These are phyloP conservation scores for Nilaparvata lugens DNA, from an alignment of 1,140 invertebrate genomes.

Conservation along the genomic window DNA sequence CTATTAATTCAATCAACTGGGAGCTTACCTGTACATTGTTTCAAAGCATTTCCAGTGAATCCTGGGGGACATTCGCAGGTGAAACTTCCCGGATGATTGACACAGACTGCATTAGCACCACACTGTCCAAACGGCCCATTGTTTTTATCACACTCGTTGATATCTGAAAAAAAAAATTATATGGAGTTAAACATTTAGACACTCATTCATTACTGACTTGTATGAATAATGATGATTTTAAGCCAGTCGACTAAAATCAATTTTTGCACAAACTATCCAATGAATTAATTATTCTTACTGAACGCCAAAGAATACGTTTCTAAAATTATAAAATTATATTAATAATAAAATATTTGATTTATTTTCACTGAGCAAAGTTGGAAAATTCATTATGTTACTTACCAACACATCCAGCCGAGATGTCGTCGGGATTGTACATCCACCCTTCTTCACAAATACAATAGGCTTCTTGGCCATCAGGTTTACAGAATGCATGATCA, in stretches of 20 bases:
- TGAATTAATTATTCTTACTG: too few species aligned
- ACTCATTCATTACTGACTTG: too few species aligned
- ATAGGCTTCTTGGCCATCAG: slow-evolving; percentile 78
- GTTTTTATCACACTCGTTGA: slow-evolving; percentile 81
- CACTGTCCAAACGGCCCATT: slow-evolving; percentile 72
- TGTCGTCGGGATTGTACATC: slow-evolving; percentile 82
- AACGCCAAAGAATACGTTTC: too few species aligned
- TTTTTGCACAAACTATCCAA: too few species aligned
- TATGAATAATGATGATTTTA: too few species aligned
- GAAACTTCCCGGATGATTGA: slow-evolving; percentile 68
- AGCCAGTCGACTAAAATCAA: too few species aligned
- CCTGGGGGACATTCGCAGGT: slow-evolving; percentile 70
- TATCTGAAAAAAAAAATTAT: slow-evolving; percentile 47
- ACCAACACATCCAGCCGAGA: slow-evolving; percentile 78
- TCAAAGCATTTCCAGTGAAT: slow-evolving; percentile 66
- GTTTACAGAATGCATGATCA: slow-evolving; percentile 78
- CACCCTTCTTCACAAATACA: slow-evolving; percentile 90
- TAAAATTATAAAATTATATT: neutral
- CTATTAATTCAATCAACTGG: too few species aligned
- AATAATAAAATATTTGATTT: neutral
- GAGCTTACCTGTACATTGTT: slow-evolving; percentile 54
- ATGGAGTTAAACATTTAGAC: too few species aligned
- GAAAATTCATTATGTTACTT: slow-evolving; percentile 22
- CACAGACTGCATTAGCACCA: slow-evolving; percentile 73
- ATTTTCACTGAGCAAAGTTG: neutral